Evolutionary conservation across 2,888 invertebrate species (phyloP).

Genomic region (Apodemia mormo): DNA sequence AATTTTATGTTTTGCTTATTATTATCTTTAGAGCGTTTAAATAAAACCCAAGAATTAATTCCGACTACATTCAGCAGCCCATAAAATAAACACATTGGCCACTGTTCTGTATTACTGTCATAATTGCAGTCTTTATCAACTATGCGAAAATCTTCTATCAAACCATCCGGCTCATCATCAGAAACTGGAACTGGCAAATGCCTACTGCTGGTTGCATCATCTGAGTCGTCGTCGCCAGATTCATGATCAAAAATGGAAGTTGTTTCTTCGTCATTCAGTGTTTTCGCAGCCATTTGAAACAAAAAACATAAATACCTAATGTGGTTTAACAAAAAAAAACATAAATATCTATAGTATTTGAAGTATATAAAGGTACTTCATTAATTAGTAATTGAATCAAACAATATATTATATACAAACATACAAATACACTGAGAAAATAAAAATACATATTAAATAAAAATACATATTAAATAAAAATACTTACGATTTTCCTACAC

Average conservation of each 20-base stretch:
- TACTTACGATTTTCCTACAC: background rate
- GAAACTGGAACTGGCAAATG: too few relatives aligned
- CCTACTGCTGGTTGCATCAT: too few relatives aligned
- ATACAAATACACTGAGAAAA: background rate
- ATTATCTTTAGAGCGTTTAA: too few relatives aligned
- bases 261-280: too few relatives aligned
- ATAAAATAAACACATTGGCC: background rate
- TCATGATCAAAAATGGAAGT: too few relatives aligned
- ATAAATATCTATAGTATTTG: background rate
- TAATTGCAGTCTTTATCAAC: too few relatives aligned
- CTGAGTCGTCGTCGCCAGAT: too few relatives aligned
- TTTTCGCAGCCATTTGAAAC: too few relatives aligned
- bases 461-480: background rate
- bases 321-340: background rate
- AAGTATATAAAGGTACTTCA: too few relatives aligned
- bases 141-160: background rate
- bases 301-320: background rate
- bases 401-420: background rate
- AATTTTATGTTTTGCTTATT: too few relatives aligned
- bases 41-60: background rate
- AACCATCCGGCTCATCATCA: too few relatives aligned
- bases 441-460: background rate
- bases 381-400: too few relatives aligned
- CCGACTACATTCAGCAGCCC: background rate
- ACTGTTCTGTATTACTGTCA: background rate